A percentile compares a stretch with the other conserved stretches of the same genome.
Conservation (phyloP, 2,113 vertebrate species). For the Tetraodon nigroviridis region DNA sequence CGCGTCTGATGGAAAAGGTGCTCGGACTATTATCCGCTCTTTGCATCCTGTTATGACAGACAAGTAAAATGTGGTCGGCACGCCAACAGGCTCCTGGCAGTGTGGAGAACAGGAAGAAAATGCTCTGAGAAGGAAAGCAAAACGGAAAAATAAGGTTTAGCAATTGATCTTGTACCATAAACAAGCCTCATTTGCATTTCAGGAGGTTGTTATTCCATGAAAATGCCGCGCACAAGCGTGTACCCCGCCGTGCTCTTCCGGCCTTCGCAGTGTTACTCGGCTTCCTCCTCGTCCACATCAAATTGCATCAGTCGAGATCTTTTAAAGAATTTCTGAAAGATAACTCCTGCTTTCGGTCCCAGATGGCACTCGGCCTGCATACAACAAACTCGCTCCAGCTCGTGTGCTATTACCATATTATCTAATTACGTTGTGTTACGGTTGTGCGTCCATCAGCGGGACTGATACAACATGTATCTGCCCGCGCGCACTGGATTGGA, state of each 20-base stretch:
- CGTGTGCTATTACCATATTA: not conserved
- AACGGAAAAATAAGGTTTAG: not conserved
- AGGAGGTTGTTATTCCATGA: not conserved
- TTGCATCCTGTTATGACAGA: slow-evolving; percentile 39
- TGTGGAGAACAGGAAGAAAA: slow-evolving; percentile 31
- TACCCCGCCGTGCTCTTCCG: not conserved
- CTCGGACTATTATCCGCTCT: slow-evolving; percentile 30
- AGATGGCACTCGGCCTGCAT: slow-evolving; percentile 4
- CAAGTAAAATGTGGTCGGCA: slow-evolving; percentile 26
- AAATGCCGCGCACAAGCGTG: too few relatives aligned
- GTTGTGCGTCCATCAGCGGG: too few relatives aligned
- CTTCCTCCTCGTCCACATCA: not conserved
- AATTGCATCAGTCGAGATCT: slow-evolving; percentile 4
- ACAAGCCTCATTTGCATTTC: not conserved
- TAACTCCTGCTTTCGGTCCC: not conserved
- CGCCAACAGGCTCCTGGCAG: slow-evolving; percentile 29
- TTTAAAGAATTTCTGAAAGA: slow-evolving; percentile 13
- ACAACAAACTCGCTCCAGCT: slow-evolving; percentile 4
- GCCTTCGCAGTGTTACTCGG: not conserved
- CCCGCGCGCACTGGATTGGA: too few relatives aligned
- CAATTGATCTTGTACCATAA: not conserved
- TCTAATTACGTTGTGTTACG: too few relatives aligned
- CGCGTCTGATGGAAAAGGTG: slow-evolving; percentile 45
- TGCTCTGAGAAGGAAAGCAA: slow-evolving; percentile 8
- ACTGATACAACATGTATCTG: too few relatives aligned